A percentile compares a stretch with the other conserved stretches of the same genome.
Conservation (phyloP, 2,797 vertebrate genomes). For the Danio jaintianensis region DNA sequence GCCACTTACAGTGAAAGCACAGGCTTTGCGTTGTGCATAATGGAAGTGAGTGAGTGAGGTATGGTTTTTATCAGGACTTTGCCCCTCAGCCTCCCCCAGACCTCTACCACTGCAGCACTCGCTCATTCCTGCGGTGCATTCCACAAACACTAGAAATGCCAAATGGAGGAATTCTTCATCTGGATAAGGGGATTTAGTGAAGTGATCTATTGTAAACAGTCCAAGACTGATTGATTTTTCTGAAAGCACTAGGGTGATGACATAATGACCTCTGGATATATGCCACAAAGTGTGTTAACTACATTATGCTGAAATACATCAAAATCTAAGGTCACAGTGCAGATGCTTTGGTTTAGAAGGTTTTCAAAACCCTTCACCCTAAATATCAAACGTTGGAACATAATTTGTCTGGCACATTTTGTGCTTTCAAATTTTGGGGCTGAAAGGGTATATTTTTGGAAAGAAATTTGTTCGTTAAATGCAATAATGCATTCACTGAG, state of each 20-base stretch:
- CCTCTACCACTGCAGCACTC: slow-evolving; percentile 21
- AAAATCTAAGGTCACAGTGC: slow-evolving; percentile 6
- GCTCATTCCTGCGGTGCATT: slow-evolving; percentile 46
- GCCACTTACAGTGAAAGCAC: not conserved
- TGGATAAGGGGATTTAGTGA: slow-evolving; percentile 41
- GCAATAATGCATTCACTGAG: too few relatives aligned
- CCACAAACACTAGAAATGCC: slow-evolving; percentile 48
- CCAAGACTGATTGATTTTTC: slow-evolving; percentile 52
- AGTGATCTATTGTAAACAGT: slow-evolving; percentile 53
- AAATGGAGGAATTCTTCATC: slow-evolving; percentile 45
- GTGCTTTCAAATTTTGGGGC: not conserved
- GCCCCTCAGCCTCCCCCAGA: slow-evolving; percentile 9
- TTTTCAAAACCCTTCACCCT: slow-evolving; percentile 2
- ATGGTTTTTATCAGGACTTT: slow-evolving; percentile 33
- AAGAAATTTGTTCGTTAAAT: too few relatives aligned
- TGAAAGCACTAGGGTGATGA: slow-evolving; percentile 40
- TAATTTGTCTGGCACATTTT: not conserved
- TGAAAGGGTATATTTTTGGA: too few relatives aligned
- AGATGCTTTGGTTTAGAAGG: not conserved
- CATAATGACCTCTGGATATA: slow-evolving; percentile 49
- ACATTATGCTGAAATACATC: slow-evolving; percentile 15
- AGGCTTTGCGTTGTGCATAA: slow-evolving; percentile 4
- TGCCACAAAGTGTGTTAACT: slow-evolving; percentile 37
- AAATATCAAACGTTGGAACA: not conserved
- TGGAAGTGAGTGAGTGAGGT: not conserved